Evolutionary conservation across 2,888 invertebrate species (phyloP), one percentile per base, ranked within the genome.

Genomic region (Sepiola atlantica): DNA sequence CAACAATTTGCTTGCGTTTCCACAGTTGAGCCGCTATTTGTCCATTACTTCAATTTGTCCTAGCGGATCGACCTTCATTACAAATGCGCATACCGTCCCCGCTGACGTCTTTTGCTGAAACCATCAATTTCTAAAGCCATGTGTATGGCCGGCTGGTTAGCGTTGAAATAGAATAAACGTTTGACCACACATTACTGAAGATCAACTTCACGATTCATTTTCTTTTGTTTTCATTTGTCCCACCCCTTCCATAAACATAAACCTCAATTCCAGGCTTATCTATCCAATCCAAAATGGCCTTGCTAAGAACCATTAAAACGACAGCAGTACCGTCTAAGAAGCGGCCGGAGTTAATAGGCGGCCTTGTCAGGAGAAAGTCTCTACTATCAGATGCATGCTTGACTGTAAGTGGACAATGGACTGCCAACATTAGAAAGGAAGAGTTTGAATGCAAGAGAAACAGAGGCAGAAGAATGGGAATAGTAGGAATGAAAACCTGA

Each of bases 171-270:
- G 77, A 18, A n/a, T 16, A 16, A 77, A 16, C 77, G n/a, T 77
- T n/a, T 18, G 18, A 32, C 77, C 16, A 77, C n/a, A 77, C 77
- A 77, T 77, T 77, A 77, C 32, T 32, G 77, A n/a, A 14, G 77
- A 77, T 77, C n/a, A 77, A 77, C n/a, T 77, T 77, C 77, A n/a
- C 77, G n/a, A 77, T n/a, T 77, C 77, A 77, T 77, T 45, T 45
- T 32, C 77, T n/a, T 77, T 77, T n/a, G n/a, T 45, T 45, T 45
- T 45, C 45, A 2, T 4, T 45, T 45, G 8, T 45, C 45, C 8
- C 8, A 4, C 8, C 45, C 45, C 8, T 8, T 45, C 45, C 8
- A 8, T 45, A 45, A 2, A 2, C 45, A 45, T 8, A 2, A 45
- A 45, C 8, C 45, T 4, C 45, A 45, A 2, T 45, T 45, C 8